These are phyloP conservation scores for Macroteleia sp. DNA, from an alignment of 2,888 invertebrate genomes.

Conservation along the genomic window DNA sequence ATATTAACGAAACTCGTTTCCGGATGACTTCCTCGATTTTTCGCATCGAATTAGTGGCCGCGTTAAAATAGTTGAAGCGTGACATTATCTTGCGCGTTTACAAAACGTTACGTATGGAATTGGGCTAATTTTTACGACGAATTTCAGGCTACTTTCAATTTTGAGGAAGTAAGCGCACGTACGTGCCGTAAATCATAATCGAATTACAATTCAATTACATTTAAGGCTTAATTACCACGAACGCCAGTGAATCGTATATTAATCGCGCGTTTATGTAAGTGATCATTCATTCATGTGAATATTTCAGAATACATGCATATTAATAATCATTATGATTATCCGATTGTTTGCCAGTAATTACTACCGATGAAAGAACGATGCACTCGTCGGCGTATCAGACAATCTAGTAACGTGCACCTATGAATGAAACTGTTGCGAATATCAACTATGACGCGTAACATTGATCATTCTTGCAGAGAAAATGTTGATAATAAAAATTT, in stretches of 20 bases:
- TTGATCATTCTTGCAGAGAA: too few relatives aligned
- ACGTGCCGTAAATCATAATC: slow-evolving; percentile 23
- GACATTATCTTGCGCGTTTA: slow-evolving; percentile 30
- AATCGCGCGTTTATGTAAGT: slow-evolving; percentile 33
- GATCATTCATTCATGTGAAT: slow-evolving; percentile 28
- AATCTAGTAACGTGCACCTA: too few relatives aligned
- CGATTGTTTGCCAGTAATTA: slow-evolving; percentile 8
- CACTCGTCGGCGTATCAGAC: slow-evolving; percentile 1
- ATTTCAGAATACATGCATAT: slow-evolving; percentile 11
- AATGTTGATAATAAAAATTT: too few relatives aligned
- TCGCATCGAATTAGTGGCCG: slow-evolving; percentile 40
- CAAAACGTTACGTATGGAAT: slow-evolving; percentile 17
- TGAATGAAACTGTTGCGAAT: too few relatives aligned
- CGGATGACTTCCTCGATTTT: slow-evolving; percentile 50
- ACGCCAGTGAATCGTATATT: slow-evolving; percentile 17
- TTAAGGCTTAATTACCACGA: slow-evolving; percentile 36
- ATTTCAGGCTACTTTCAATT: slow-evolving; percentile 29
- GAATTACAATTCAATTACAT: slow-evolving; percentile 37
- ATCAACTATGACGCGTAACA: too few relatives aligned
- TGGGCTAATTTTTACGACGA: slow-evolving; percentile 27
- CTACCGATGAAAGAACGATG: background rate
- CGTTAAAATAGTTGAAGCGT: slow-evolving; percentile 39
- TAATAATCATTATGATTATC: slow-evolving; percentile 19
- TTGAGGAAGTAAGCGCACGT: slow-evolving; percentile 19
- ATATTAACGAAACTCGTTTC: slow-evolving; percentile 48